Evolutionary conservation across 2,888 invertebrate genomes (phyloP).

Genomic region (Netelia inedita): DNA sequence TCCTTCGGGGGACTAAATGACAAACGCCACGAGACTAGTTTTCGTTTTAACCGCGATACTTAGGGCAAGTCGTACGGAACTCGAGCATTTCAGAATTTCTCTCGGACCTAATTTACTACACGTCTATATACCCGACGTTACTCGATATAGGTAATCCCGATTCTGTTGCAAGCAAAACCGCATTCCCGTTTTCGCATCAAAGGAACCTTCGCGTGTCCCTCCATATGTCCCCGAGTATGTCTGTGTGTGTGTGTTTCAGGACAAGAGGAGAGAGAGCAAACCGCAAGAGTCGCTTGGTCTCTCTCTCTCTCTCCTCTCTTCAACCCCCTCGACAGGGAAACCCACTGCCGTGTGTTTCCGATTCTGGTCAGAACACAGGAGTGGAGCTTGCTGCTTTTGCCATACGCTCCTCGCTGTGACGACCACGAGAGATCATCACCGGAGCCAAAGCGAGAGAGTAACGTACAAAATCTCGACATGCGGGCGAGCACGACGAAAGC

Average conservation of each 20-base stretch:
- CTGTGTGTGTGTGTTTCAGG: conserved; percentile 39
- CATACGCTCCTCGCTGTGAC: neutral
- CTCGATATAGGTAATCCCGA: conserved; percentile 59
- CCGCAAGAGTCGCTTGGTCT: conserved; percentile 55
- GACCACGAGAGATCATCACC: conserved; percentile 38
- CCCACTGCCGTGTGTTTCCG: conserved; percentile 25
- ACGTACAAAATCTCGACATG: conserved; percentile 19
- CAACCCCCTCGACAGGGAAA: conserved; percentile 50
- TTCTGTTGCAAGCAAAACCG: conserved; percentile 58
- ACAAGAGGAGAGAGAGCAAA: conserved; percentile 56
- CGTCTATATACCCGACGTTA: conserved; percentile 1
- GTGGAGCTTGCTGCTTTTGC: neutral
- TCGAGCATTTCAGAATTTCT: neutral
- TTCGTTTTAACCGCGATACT: conserved; percentile 17
- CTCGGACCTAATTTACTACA: conserved; percentile 6
- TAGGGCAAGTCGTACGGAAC: neutral
- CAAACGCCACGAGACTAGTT: neutral
- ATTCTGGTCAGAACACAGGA: conserved; percentile 20
- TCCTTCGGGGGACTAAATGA: too few relatives aligned
- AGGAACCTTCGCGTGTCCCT: conserved; percentile 72
- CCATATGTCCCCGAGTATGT: conserved; percentile 51
- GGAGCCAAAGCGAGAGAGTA: neutral
- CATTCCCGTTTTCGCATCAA: conserved; percentile 66
- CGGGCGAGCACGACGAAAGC: neutral
- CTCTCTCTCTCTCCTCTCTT: conserved; percentile 12